Base-by-base conservation (phyloP, 2,113 vertebrate genomes). In the Limnothrissa miodon region DNA sequence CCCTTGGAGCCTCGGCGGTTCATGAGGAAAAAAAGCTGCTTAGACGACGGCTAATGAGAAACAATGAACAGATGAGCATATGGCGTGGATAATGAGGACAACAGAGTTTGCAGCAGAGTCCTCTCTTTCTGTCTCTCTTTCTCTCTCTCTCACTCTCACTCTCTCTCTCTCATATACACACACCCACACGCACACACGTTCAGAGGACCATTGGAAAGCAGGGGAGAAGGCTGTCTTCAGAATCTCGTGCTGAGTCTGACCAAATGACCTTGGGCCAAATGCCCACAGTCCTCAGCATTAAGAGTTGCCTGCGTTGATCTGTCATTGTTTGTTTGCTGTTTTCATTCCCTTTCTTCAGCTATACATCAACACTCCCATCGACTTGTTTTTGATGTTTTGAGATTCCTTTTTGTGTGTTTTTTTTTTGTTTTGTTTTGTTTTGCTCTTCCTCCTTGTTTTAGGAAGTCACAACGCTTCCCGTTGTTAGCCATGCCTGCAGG, bases 61-160 rank as follows among this genome's bases (percentile, higher is more conserved):
- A 42, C 21, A 82, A 78, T 83, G 81, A 84, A 85, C 70, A 74
- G 79, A 85, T 81, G 82, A 83, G 48, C 81, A 83, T 79, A 86
- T 84, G 81, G 81, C 56, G 66, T 45, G 79, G 79, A 85, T 83
- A 82, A 78, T 82, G 80, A 84, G 84, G 80, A 83, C 46, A 84
- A 74, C 46, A 48, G 82, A 59, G 80, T 85, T 87, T 84, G 70
- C 82, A 83, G 53, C 82, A 56, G 82, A 85, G 59, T 51, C 80
- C 53, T 56, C 56, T 45, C 80, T 82, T 78, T 42, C 42, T 42
- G 2, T 42, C 42, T 42, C 42, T 42, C 42, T 42, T 6, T 42
- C 42, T 42, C 42, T n/a, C n/a, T n/a, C n/a, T n/a, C 53, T 56
- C 56, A 36, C 80, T 82, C 80, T 42, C 42, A 4, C 42, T 42